Base-by-base conservation (phyloP, 2,888 invertebrate genomes). In the Zeuzera pyrina region DNA sequence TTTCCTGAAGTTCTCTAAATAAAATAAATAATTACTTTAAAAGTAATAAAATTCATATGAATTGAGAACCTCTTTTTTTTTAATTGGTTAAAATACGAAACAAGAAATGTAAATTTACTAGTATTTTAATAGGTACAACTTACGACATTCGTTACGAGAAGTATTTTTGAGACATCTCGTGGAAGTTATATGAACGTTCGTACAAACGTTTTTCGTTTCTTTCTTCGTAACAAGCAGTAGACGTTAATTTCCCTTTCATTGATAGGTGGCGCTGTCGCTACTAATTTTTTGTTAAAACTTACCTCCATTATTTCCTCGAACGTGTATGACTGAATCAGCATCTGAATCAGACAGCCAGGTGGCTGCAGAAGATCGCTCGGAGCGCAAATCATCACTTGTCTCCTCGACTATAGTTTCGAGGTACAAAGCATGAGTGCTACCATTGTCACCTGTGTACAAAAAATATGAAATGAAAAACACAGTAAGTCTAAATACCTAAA, bases 371-470 rank as follows among this genome's bases (percentile, higher is more conserved):
- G 89, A 89, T 38, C 89, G 88, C 60, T 91, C 91, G 38, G 90
- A 91, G 41, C 89, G 87, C 46, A 92, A 77, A 59, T 94, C 94
- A 76, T 94, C 94, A 47, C 93, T 92, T 11, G 94, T 94, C 73
- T 94, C 94, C 73, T 94, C 94, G 56, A 93, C 87, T 64, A 94
- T 94, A 14, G 94, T 94, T 72, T 94, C 94, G 77, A 94, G 85
- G 68, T 90, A 91, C 59, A 89, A 86, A 49, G 88, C 87, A 55
- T 87, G 87, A 52, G 73, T 78, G 63, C 77, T 76, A 48, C 81
- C 81, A 59, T 63, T 77, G 51, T 79, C 81, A 57, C 73, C 79
- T 79, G 60, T 8, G 39, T 22, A 22, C 22, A 22, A 8, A 22
- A 1, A n/a, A n/a, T n/a, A 22, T 22, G 22, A 22, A 1, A 22